Percentiles rank a stretch among this genome's conserved stretches.
Evolutionary conservation across 2,797 vertebrate genomes (phyloP).

Genomic region (Pelobates cultripes): DNA sequence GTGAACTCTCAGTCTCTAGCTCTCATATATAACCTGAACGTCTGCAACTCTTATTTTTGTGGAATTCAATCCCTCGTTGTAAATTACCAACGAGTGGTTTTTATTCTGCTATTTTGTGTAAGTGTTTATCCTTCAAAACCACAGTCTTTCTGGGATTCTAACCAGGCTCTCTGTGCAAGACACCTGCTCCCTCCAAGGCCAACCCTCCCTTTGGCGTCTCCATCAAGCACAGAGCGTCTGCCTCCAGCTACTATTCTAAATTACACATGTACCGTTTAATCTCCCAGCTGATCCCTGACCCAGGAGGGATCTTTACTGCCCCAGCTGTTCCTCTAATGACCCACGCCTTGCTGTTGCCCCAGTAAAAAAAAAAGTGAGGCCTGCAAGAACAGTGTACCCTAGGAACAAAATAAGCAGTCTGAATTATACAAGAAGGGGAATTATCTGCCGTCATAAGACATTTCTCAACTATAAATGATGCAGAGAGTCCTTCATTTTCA

Average conservation of each 20-base stretch:
- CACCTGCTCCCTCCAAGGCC: conserved; percentile 11
- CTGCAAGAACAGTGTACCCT: no score
- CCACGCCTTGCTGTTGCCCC: neutral
- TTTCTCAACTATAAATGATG: no score
- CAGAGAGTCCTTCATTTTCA: no score
- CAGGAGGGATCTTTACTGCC: neutral
- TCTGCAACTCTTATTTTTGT: neutral
- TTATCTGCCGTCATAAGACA: no score
- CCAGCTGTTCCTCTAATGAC: neutral
- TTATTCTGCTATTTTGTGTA: neutral
- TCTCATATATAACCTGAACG: neutral
- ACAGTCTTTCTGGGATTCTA: neutral
- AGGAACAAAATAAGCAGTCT: no score
- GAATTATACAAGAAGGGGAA: no score
- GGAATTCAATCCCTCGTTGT: neutral
- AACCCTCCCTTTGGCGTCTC: neutral
- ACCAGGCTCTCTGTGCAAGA: neutral
- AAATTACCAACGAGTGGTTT: conserved; percentile 8
- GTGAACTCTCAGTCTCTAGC: neutral
- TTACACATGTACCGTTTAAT: conserved; percentile 35
- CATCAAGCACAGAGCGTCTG: conserved; percentile 24
- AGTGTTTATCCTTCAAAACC: neutral
- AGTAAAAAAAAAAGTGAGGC: neutral
- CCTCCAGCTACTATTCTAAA: conserved; percentile 23
- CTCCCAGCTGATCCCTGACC: conserved; percentile 28